Evolutionary conservation across 1,140 invertebrate species (phyloP).

Genomic region (Atta colombica): DNA sequence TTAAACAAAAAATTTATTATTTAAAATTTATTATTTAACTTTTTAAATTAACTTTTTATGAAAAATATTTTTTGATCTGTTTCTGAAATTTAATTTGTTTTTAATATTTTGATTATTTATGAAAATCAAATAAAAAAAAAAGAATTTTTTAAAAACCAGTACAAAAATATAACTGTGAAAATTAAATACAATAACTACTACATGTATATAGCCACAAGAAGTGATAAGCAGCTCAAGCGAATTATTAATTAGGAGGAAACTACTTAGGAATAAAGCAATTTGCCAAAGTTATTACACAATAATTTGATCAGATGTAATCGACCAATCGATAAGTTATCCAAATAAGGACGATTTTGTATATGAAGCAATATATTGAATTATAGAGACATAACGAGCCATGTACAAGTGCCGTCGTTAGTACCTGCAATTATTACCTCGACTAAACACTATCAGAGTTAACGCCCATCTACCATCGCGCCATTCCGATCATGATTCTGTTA

Average conservation of each 20-base stretch:
- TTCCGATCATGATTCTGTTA: slow-evolving; percentile 4
- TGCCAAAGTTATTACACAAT: neutral
- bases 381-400: slow-evolving; percentile 12
- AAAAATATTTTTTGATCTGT: neutral
- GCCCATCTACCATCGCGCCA: slow-evolving; percentile 6
- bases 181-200: neutral
- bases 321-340: neutral
- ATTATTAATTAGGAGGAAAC: neutral
- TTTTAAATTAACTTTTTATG: too few relatives aligned
- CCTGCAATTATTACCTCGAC: slow-evolving; percentile 41
- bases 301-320: slow-evolving; percentile 16
- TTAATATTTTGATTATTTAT: neutral
- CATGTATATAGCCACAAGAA: neutral
- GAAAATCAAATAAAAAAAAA: neutral
- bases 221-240: neutral
- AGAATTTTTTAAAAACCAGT: neutral
- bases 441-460: slow-evolving; percentile 24
- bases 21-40: neutral
- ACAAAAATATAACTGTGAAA: neutral
- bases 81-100: neutral
- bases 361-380: slow-evolving; percentile 27
- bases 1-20: neutral
- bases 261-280: neutral
- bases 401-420: slow-evolving; percentile 43
- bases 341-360: neutral